Base-by-base conservation (phyloP, 35 echinoderm and acorn worm species). In the Apostichopus japonicus region DNA sequence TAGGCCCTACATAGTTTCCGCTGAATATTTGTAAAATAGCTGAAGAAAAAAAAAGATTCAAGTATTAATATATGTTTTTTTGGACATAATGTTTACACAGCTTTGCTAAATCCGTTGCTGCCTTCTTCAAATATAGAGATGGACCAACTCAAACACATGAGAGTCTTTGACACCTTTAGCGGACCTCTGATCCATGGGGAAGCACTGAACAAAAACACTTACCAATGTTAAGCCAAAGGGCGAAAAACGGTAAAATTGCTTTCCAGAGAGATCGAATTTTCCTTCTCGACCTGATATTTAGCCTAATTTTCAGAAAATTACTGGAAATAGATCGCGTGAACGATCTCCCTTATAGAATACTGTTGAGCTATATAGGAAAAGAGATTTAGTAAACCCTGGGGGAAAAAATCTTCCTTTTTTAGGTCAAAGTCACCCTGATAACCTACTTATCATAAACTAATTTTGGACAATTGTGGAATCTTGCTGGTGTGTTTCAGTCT, bases 191-290 rank as follows among this genome's bases (percentile, higher is more conserved):
- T 67, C 63, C 63, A 11, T 15, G 19, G 1, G 63, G 11, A 67
- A 67, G 63, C 33, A 19, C 62, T 13, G 63, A 67, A 67, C 63
- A 67, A 67, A 67, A 67, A 67, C 19, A 67, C 63, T 67, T 19
- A 67, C 63, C 63, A 67, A 9, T 67, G 63, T 19, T 67, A 44
- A 19, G 63, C 63, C 63, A 67, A 17, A 67, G 63, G 63, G 63
- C 63, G 14, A 67, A 67, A 67, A 67, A 67, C 63, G 63, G 11
- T 67, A 10, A 67, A 67, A 67, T 67, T 67, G 63, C 63, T 67
- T 67, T 67, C 63, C 63, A 67, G 19, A 67, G 63, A 67, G 63
- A 67, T 67, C 63, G 63, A 67, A 67, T 67, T 67, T 67, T 67
- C 63, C 63, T 67, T 67, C 63, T 67, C 63, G 63, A 67, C 63